Evolutionary conservation across 92 coral and sea anemone species (phyloP).

Genomic region (Zoanthus sansibaricus): DNA sequence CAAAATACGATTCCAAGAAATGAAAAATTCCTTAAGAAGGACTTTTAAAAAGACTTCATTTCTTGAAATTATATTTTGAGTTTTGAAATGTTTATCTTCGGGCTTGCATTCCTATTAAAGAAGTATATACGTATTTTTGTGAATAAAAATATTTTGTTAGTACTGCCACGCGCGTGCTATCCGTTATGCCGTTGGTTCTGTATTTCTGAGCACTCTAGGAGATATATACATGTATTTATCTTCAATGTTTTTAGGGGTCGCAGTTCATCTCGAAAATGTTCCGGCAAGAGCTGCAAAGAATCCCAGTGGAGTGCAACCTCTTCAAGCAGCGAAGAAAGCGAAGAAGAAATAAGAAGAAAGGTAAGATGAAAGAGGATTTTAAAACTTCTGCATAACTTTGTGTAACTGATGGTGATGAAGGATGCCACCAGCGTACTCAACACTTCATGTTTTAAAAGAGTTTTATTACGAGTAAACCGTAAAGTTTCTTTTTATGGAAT

Average conservation of each 20-base stretch:
- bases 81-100: too few relatives aligned
- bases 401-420: background rate
- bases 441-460: background rate
- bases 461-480: too few relatives aligned
- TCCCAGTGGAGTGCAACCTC: conserved; percentile 73
- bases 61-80: too few relatives aligned
- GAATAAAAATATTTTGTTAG: too few relatives aligned
- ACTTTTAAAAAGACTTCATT: too few relatives aligned
- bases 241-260: conserved; percentile 31
- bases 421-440: background rate
- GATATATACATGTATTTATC: background rate
- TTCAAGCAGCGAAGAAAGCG: conserved; percentile 71
- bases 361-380: conserved; percentile 23
- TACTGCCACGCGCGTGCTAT: too few relatives aligned
- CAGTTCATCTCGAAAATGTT: conserved; percentile 44
- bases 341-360: conserved; percentile 70
- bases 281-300: conserved; percentile 64
- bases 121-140: too few relatives aligned
- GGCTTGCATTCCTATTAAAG: too few relatives aligned
- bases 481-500: too few relatives aligned
- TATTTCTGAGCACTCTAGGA: background rate
- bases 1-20: too few relatives aligned
- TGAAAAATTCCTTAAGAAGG: too few relatives aligned
- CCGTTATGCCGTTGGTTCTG: too few relatives aligned
- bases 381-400: background rate